Evolutionary conservation across 2,888 invertebrate genomes (phyloP).

Genomic region (Xestia c-nigrum): DNA sequence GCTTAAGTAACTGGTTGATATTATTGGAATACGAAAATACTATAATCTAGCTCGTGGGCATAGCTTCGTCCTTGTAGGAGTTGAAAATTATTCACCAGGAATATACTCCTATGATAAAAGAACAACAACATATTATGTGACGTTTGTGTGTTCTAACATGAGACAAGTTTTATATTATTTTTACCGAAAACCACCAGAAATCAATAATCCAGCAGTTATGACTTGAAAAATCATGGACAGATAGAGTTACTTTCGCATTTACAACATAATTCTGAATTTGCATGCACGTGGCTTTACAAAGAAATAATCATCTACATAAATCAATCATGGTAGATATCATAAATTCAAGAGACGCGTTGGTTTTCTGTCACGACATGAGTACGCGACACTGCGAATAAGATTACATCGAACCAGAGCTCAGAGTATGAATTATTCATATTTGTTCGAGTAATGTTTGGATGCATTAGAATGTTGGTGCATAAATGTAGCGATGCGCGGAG

Average conservation of each 20-base stretch:
- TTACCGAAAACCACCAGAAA: no score
- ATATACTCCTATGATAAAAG: not conserved
- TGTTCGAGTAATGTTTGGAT: constrained; percentile 39
- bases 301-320: constrained; percentile 26
- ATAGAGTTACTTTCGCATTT: not conserved
- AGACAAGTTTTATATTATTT: not conserved
- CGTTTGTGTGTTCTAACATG: not conserved
- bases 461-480: constrained; percentile 50
- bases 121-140: not conserved
- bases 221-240: no score
- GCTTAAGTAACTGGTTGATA: not conserved
- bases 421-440: constrained; percentile 55
- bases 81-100: not conserved
- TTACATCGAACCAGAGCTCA: constrained; percentile 37
- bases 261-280: not conserved
- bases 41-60: not conserved
- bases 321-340: constrained; percentile 28
- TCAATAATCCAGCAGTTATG: no score
- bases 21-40: not conserved
- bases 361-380: constrained; percentile 47
- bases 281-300: constrained; percentile 1
- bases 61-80: not conserved
- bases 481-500: constrained; percentile 24
- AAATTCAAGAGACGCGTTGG: constrained; percentile 41
- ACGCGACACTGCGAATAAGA: constrained; percentile 31